Evolutionary conservation across 2,797 vertebrate species (phyloP).

Genomic region (Petrocephalus schoutedeni): DNA sequence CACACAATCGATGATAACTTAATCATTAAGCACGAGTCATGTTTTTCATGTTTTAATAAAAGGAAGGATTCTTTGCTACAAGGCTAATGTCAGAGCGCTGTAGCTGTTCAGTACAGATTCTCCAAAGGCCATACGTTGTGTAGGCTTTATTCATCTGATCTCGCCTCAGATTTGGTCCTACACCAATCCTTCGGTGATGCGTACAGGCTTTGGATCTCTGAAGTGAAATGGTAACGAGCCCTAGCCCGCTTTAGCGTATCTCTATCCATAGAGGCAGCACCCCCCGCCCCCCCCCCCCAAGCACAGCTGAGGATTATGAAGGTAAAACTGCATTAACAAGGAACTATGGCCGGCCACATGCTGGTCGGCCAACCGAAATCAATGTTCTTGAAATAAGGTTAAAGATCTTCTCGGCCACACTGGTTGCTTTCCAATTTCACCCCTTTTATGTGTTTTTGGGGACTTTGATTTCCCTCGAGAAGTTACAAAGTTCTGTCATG

Average conservation of each 20-base stretch:
- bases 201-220: background rate
- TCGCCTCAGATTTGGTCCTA: background rate
- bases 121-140: background rate
- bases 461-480: slow-evolving; percentile 21
- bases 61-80: background rate
- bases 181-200: background rate
- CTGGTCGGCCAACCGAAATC: background rate
- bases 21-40: background rate
- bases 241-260: background rate
- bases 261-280: background rate
- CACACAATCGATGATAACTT: background rate
- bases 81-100: background rate
- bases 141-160: background rate
- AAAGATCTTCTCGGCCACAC: background rate
- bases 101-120: background rate
- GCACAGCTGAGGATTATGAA: background rate
- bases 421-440: background rate
- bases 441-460: slow-evolving; percentile 11
- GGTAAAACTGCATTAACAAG: slow-evolving; percentile 4
- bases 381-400: background rate
- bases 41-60: background rate
- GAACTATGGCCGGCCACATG: background rate
- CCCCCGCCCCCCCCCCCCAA: background rate
- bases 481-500: background rate
- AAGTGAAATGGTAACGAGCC: background rate